Evolutionary conservation across 2,888 invertebrate genomes (phyloP), one percentile per base, ranked within the genome.

Genomic region (Hypselothyrea guttata): DNA sequence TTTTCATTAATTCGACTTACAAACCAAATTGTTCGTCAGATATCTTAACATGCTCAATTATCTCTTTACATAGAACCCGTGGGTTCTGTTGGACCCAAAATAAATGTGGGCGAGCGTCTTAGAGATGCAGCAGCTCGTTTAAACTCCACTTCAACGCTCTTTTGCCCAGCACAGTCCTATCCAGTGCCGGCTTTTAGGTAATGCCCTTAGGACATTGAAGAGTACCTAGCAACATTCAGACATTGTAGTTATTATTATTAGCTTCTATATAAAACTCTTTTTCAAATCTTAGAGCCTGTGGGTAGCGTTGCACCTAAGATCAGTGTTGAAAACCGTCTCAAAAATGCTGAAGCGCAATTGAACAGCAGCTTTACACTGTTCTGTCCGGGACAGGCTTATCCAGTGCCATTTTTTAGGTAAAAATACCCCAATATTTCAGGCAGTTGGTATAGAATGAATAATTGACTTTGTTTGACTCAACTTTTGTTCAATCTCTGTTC

Each of bases 91-190:
- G 88, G 85, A 7, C 90, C 90, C 90, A 95, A 95, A 91, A 94
- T 95, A 85, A 94, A 94, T 58, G 92, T 94, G 57, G 90, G 92
- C 88, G 94, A 94, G 91, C 87, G 91, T 89, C 87, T 91, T 90
- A 91, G 92, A 90, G 90, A 91, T 92, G 89, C 92, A 90, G 88
- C 75, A 0, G 83, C 87, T 66, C 87, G 90, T 74, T 86, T 91
- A 76, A 89, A 90, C 62, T 88, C 87, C 59, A 92, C 92, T 85
- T 90, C 93, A 79, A 93, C 94, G 31, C 89, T 95, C 67, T 91
- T 94, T 84, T 95, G 95, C 89, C 94, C 94, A 59, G 94, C 94
- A 8, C 95, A 95, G 90, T 94, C 93, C 7, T 95, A 92, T 90
- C 95, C 95, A 61, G 93, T 94, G 84, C 94, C 95, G 75, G 88